Evolutionary conservation across 1,140 invertebrate species (phyloP), one percentile per base, ranked within the genome.

Genomic region (Euwallacea similis): DNA sequence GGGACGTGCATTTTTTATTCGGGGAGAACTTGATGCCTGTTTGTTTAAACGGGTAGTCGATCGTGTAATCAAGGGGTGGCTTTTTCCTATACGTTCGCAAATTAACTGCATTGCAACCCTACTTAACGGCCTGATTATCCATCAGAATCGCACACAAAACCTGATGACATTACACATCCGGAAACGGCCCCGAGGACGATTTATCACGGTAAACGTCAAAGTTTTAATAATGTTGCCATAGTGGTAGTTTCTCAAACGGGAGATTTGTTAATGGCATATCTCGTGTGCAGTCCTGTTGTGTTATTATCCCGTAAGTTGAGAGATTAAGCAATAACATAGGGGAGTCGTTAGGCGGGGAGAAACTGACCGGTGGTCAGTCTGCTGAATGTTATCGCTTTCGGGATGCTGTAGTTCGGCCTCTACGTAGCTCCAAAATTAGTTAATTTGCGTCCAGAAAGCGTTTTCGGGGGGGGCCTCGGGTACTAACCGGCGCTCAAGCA

Each of bases 221-320:
- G 62, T 71, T 70, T 62, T 64, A 67, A 72, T 74, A 74, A 74
- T 72, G 33, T 13, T 58, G 67, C 60, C 42, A 58, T 44, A 74
- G 60, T 44, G 59, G 67, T 62, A 74, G 21, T 33, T 33, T 33
- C 21, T 33, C 53, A 74, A 66, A 73, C 56, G 75, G 75, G 71
- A 76, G 74, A 74, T 72, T 74, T 75, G 75, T 74, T 78, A 76
- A 78, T 75, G 74, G 75, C 74, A 75, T 74, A 75, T 74, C 73
- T 67, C 70, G 64, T 74, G 69, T 73, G 66, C 69, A 70, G 71
- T 78, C 72, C 71, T 69, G 70, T 71, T 69, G 68, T 75, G 71
- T 75, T 76, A 76, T 78, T 78, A 78, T 70, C 68, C 69, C 65
- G 72, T 76, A 73, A 74, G 72, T 69, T 72, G 74, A 73, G 76